Evolutionary conservation across 1,140 invertebrate species (phyloP).

Genomic region (Lysiphlebus fabarum): DNA sequence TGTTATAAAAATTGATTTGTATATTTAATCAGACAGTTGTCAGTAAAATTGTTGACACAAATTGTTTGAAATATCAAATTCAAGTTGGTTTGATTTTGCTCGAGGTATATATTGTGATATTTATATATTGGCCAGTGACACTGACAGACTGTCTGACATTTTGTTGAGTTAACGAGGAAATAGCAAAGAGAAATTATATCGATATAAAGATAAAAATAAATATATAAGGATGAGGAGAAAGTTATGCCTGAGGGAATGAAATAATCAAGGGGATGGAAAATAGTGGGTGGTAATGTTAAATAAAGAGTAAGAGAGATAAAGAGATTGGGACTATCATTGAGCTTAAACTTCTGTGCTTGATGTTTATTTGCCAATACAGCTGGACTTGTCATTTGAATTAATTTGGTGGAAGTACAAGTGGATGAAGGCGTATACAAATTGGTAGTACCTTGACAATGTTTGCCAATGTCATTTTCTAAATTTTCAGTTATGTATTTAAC

Average conservation of each 20-base stretch:
- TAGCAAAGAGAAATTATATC: neutral
- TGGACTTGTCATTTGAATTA: conserved; percentile 47
- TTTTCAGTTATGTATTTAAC: neutral
- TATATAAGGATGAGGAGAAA: conserved; percentile 17
- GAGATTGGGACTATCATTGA: conserved; percentile 30
- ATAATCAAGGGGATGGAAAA: neutral
- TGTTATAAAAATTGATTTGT: too few species aligned
- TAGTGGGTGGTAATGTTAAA: neutral
- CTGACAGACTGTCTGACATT: conserved; percentile 18
- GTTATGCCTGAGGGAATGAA: too few species aligned
- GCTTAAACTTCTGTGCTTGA: conserved; percentile 40
- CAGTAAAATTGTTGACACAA: too few species aligned
- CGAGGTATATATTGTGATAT: neutral
- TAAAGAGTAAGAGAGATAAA: conserved; percentile 17
- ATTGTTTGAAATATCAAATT: too few species aligned
- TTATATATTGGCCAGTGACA: conserved; percentile 14
- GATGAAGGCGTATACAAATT: conserved; percentile 21
- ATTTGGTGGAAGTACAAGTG: conserved; percentile 31
- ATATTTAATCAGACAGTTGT: neutral
- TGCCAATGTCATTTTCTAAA: conserved; percentile 1
- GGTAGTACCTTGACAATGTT: conserved; percentile 1
- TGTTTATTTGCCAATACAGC: conserved; percentile 42
- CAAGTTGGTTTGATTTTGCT: too few species aligned
- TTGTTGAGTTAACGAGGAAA: conserved; percentile 8
- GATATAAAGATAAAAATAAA: neutral